Base-by-base conservation (phyloP, 2,113 vertebrate genomes). In the Oncorhynchus gorbuscha region DNA sequence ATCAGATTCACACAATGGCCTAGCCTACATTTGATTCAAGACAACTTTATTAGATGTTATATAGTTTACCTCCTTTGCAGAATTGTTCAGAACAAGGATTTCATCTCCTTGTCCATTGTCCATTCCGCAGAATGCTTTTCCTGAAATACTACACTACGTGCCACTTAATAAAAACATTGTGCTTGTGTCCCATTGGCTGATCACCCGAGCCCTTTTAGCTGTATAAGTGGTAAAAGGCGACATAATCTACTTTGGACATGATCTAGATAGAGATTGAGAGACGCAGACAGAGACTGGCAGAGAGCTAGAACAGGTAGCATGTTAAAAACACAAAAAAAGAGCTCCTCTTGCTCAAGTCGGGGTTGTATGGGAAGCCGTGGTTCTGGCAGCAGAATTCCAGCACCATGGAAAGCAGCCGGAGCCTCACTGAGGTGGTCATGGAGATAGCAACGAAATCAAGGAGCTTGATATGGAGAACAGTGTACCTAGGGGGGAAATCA, bases 161-260 rank as follows among this genome's bases (percentile, higher is more conserved):
- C 79, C 84, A 72, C 96, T 97, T 73, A 97, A 96, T 99, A 95
- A 99, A 93, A 93, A 32, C 89, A 99, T 97, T 80, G 84, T 80
- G 84, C 71, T 11, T 72, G 71, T 81, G 82, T 90, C 39, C 39
- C 7, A 39, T 2, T 45, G 39, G 7, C 39, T 75, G 85, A 89
- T 89, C 90, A 91, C 85, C 82, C 71, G 86, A 88, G 90, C 75
- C 79, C 75, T 81, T 76, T 88, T 87, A 87, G 92, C 86, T 91
- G 88, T 77, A 76, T 81, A 83, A 83, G 88, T 88, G 93, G 77
- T 91, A 93, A 95, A 94, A 94, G 91, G 93, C 64, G 90, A 91
- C 85, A 90, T 16, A 58, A 90, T 92, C 84, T 87, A 70, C 76
- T 51, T 70, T 81, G 76, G 88, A 81, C 30, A 79, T 71, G 89